Evolutionary conservation across 2,113 vertebrate genomes (phyloP).

Genomic region (Gorilla gorilla): DNA sequence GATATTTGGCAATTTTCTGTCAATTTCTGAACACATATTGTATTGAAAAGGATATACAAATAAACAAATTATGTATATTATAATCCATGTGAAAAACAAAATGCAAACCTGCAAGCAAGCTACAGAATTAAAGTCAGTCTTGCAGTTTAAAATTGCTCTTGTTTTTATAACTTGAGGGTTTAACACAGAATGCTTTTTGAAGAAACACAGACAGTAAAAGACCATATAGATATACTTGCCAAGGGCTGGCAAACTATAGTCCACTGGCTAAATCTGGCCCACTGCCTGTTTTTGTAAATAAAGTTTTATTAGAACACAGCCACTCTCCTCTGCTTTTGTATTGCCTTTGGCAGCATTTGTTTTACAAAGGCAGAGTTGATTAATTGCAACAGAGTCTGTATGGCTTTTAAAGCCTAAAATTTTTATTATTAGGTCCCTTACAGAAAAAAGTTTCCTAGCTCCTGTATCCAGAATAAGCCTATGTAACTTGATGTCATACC

Average conservation of each 20-base stretch:
- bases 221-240: neutral
- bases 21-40: neutral
- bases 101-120: neutral
- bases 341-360: neutral
- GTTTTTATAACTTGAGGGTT: neutral
- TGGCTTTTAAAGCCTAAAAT: neutral
- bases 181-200: neutral
- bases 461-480: neutral
- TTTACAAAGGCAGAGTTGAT: neutral
- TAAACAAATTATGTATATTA: neutral
- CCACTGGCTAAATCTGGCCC: neutral
- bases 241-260: neutral
- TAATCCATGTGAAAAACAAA: neutral
- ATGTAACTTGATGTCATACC: neutral
- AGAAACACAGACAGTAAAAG: constrained; percentile 1
- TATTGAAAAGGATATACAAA: no score
- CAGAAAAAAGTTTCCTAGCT: neutral
- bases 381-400: neutral
- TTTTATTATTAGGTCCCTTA: neutral
- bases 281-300: neutral
- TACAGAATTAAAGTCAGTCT: neutral
- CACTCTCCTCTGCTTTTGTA: neutral
- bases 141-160: neutral
- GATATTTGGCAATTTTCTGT: neutral
- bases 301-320: constrained; percentile 15